phyloP scores from a whole-genome alignment of 1,140 invertebrate species.

The Drosophila micromelanica region DNA sequence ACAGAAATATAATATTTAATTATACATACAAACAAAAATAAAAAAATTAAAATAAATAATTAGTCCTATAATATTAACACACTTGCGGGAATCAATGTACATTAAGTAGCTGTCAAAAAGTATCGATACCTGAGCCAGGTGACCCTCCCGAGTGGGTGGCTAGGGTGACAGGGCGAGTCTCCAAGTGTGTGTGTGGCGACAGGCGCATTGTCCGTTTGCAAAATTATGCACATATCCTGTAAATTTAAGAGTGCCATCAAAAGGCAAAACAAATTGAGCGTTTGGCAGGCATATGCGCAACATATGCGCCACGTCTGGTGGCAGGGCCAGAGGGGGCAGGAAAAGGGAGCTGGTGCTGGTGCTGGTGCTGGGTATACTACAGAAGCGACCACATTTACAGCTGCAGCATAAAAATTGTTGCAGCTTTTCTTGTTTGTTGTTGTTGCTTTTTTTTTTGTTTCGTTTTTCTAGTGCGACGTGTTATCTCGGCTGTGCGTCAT shows the following conservation, averaged over 20 bases:
- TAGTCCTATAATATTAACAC: not conserved
- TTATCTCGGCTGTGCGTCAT: conserved; percentile 81
- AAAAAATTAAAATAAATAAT: not conserved
- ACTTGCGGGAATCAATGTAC: too few relatives aligned
- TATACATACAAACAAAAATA: too few relatives aligned
- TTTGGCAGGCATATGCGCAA: conserved; percentile 55
- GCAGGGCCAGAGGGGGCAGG: conserved; percentile 5
- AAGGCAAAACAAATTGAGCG: conserved; percentile 78
- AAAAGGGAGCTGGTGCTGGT: not conserved
- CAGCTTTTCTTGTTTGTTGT: too few relatives aligned
- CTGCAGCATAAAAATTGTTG: conserved; percentile 67
- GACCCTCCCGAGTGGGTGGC: not conserved
- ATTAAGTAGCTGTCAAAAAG: not conserved
- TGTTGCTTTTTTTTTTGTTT: conserved; percentile 2
- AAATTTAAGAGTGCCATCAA: conserved; percentile 75
- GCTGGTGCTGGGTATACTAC: not conserved
- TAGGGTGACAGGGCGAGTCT: not conserved
- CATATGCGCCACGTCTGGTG: conserved; percentile 37
- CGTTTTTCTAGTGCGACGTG: conserved; percentile 53
- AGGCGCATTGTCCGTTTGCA: conserved; percentile 55
- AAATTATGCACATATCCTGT: conserved; percentile 81
- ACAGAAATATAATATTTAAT: too few relatives aligned
- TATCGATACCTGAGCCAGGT: not conserved
- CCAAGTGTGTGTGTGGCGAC: conserved; percentile 40
- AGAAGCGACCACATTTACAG: conserved; percentile 48